A percentile compares a stretch with the other conserved stretches of the same genome.
phyloP scores from a whole-genome alignment of 2,113 vertebrate genomes.

The Stomatorhinus ivindoensis region DNA sequence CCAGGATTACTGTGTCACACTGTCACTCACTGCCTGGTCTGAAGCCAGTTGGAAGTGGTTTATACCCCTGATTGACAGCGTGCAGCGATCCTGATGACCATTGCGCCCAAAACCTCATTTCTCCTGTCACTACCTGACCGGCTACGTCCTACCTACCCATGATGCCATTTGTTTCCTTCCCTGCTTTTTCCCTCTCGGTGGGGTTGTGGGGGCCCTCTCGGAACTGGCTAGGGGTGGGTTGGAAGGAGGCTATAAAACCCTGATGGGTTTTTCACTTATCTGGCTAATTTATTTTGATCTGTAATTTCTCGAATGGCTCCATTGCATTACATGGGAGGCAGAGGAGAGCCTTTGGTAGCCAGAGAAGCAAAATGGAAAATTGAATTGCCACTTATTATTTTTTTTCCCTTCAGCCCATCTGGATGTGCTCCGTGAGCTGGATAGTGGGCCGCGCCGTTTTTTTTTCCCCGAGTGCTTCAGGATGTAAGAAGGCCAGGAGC shows the following conservation, averaged over 20 bases:
- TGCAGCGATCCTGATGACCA: background rate
- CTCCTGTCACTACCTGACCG: background rate
- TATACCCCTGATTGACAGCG: background rate
- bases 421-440: background rate
- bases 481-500: background rate
- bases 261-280: conserved; percentile 9
- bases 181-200: background rate
- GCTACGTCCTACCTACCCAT: background rate
- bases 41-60: background rate
- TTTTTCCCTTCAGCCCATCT: background rate
- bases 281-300: conserved; percentile 17
- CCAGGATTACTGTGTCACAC: background rate
- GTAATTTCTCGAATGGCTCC: conserved; percentile 14
- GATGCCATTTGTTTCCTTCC: background rate
- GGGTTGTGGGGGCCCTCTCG: background rate
- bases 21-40: background rate
- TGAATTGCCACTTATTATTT: conserved; percentile 12
- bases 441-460: background rate
- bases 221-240: background rate
- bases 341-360: background rate
- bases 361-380: conserved; percentile 4
- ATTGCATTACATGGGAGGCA: background rate
- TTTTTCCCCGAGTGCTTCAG: background rate
- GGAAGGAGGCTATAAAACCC: background rate
- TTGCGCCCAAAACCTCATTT: background rate